Evolutionary conservation across 53 echinoderm and acorn worm genomes (phyloP).

Genomic region (Crossaster papposus): DNA sequence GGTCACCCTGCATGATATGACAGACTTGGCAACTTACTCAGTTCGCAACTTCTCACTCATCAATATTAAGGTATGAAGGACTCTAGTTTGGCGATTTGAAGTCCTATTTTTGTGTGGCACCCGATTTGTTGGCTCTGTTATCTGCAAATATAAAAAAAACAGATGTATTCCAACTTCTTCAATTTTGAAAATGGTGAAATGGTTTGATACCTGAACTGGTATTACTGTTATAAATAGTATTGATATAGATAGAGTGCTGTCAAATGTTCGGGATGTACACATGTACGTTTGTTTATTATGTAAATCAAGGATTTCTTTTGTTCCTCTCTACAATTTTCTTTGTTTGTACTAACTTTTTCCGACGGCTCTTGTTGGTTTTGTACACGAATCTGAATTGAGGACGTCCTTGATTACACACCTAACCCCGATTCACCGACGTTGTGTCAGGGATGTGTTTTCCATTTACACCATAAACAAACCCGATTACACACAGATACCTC

Average conservation of each 20-base stretch:
- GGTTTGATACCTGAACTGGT: background rate
- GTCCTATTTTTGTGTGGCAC: background rate
- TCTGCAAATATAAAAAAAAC: background rate
- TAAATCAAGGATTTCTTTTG: too few relatives aligned
- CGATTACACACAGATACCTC: too few relatives aligned
- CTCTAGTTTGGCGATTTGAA: background rate
- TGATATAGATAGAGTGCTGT: background rate
- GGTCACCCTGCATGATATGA: conserved; percentile 88
- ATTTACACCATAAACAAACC: too few relatives aligned
- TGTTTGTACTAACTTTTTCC: too few relatives aligned
- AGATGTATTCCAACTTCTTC: background rate
- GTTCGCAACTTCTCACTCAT: conserved; percentile 90
- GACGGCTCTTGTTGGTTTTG: too few relatives aligned
- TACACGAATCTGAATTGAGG: too few relatives aligned
- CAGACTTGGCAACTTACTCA: conserved; percentile 92
- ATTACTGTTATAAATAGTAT: background rate
- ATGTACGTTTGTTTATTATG: too few relatives aligned
- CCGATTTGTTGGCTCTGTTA: background rate
- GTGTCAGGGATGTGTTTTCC: too few relatives aligned
- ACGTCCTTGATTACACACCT: too few relatives aligned
- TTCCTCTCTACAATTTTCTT: too few relatives aligned
- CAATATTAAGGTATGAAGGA: conserved; percentile 80
- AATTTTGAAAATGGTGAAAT: background rate
- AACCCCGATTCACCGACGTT: too few relatives aligned
- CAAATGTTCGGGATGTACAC: too few relatives aligned